A percentile compares a stretch with the other conserved stretches of the same genome.
Conservation (phyloP, 2,797 vertebrate species). For the Remorina albescens region DNA sequence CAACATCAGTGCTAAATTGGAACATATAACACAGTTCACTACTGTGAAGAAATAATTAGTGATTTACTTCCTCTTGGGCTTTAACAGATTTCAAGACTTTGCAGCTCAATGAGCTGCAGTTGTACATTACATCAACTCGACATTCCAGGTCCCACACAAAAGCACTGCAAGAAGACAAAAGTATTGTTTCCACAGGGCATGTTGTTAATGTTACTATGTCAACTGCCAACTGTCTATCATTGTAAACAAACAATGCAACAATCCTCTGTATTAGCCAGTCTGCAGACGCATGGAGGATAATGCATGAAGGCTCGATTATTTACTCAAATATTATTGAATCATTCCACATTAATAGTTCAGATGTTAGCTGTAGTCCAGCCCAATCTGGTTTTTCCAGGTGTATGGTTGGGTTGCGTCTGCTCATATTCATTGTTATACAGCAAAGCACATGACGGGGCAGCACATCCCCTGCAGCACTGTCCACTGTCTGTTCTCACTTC, state of each 20-base stretch:
- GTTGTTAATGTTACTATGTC: neutral
- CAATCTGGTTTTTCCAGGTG: neutral
- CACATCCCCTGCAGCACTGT: neutral
- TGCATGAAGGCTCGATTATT: neutral
- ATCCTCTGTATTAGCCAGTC: neutral
- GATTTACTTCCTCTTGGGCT: no score
- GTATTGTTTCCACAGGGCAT: neutral
- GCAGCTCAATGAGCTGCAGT: no score
- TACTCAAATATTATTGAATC: neutral
- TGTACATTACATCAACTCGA: no score
- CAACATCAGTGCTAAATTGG: no score
- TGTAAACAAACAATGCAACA: neutral
- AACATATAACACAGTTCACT: no score
- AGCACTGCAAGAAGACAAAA: neutral
- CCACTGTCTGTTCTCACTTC: slow-evolving; percentile 26
- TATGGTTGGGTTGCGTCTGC: neutral
- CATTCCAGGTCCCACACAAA: no score
- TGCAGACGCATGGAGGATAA: neutral
- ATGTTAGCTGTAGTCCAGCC: neutral
- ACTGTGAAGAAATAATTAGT: no score
- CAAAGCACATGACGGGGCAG: neutral
- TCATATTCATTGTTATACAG: neutral
- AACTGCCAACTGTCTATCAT: neutral
- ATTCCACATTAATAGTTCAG: neutral
- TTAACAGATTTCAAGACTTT: no score